These are phyloP conservation scores for Pyrgus malvae DNA, from an alignment of 2,888 invertebrate genomes.

Conservation along the genomic window DNA sequence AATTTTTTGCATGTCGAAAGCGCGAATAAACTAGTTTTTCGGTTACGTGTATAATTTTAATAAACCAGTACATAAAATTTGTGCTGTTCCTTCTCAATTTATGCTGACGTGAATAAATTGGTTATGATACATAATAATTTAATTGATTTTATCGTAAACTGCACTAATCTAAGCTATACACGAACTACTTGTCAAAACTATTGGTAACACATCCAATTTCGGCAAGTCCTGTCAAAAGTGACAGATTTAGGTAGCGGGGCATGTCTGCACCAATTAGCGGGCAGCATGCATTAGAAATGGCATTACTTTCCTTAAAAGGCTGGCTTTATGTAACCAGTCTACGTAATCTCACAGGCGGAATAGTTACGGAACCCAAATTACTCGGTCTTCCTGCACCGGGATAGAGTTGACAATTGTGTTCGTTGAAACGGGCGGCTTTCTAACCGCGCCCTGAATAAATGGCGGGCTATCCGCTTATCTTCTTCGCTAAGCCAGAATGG, in stretches of 20 bases:
- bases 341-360: slow-evolving; percentile 27
- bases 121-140: neutral
- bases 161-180: neutral
- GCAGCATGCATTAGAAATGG: slow-evolving; percentile 6
- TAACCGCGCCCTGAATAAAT: slow-evolving; percentile 55
- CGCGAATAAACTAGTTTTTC: no score
- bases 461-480: slow-evolving; percentile 44
- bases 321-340: slow-evolving; percentile 32
- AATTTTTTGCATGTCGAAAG: no score
- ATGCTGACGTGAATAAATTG: neutral
- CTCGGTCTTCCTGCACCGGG: slow-evolving; percentile 12
- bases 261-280: slow-evolving; percentile 15
- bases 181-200: slow-evolving; percentile 1
- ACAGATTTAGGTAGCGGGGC: slow-evolving; percentile 3
- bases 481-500: slow-evolving; percentile 33
- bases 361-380: slow-evolving; percentile 19
- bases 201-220: neutral
- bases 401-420: slow-evolving; percentile 30
- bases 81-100: neutral
- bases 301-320: slow-evolving; percentile 28
- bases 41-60: no score
- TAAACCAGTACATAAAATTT: no score
- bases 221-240: slow-evolving; percentile 1
- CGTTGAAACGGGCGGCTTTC: slow-evolving; percentile 35
- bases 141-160: neutral